Base-by-base conservation (phyloP, 1,140 invertebrate genomes). In the Dendrolimus kikuchii region DNA sequence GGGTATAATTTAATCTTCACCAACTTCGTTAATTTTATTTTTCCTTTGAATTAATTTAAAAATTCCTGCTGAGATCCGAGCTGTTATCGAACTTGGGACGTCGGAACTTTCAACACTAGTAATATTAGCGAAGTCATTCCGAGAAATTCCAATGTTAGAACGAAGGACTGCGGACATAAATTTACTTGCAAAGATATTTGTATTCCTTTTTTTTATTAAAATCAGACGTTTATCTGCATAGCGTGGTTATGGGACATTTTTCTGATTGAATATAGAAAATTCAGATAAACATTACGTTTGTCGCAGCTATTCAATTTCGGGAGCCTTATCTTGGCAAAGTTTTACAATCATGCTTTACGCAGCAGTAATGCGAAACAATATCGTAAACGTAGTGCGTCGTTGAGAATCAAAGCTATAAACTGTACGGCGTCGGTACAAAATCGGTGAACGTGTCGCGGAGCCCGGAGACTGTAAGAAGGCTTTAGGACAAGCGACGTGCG, bases 401-500 rank as follows among this genome's bases (percentile, higher is more conserved):
- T 77, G 71, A 71, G 74, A 85, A 82, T 82, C 76, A 80, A 74
- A 74, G 64, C 71, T 55, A 73, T 80, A 77, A 82, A 81, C 59
- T 77, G 72, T 77, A 68, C 62, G 23, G 23, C 23, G 68, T 74
- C 62, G 66, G 71, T 69, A 76, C 60, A 66, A 76, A 81, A 82
- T 79, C 78, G 70, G 71, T 71, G 72, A 74, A 74, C 69, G 69
- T 73, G 74, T 80, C 68, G 68, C 67, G 66, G 60, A 68, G 58
- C 64, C 8, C 51, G 55, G 66, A 72, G 72, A 74, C 69, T 74
- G 74, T 70, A 74, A 74, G 79, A 79, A 74, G 80, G 82, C 78
- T 81, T 81, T 78, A 82, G 79, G 75, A 79, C 77, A 81, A 79
- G 79, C 78, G 81, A 83, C 78, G 77, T 82, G 76, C 77, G 75